Evolutionary conservation across 2,113 vertebrate genomes (phyloP), one percentile per base, ranked within the genome.

Genomic region (Spizaetus ornatus): DNA sequence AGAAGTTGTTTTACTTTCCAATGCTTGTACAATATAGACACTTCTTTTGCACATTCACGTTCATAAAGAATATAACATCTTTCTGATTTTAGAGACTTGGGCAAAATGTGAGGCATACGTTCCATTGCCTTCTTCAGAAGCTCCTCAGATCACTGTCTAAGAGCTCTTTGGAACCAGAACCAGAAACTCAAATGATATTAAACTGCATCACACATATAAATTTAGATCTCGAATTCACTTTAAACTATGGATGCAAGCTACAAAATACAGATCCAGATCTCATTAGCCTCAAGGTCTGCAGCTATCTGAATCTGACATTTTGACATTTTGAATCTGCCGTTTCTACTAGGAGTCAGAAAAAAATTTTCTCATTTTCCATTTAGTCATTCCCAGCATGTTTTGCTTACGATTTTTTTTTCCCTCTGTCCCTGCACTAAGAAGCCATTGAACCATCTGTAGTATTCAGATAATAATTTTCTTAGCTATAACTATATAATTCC

Each of bases 311-410:
- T 95, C 72, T 97, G 95, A 97, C 94, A 97, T 97, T 97, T 97
- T 97, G 94, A 94, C 94, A 55, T 55, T 55, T 31, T 55, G 53
- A 55, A 55, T 55, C 53, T 31, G 94, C 73, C 10, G 86, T 96
- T 91, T 95, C 93, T 92, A 85, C 87, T 87, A 96, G 53, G 34
- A 95, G 88, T 93, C 84, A 87, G 85, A 82, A 89, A 82, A 93
- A 97, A 85, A 63, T 5, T 48, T n/a, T 62, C 86, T 90, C 77
- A 58, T 91, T 77, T 87, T 95, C 83, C 84, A 90, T 97, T 94
- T 97, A 97, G 97, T 97, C 96, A 97, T 97, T 97, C 89, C 77
- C 81, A 79, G 94, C 86, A 91, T 97, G 96, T 97, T 97, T 95
- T 95, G 76, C 95, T 95, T 90, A 96, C 2, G 0, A 79, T 78